These are phyloP conservation scores for Falco peregrinus DNA, from an alignment of 2,797 vertebrate genomes.

Conservation along the genomic window DNA sequence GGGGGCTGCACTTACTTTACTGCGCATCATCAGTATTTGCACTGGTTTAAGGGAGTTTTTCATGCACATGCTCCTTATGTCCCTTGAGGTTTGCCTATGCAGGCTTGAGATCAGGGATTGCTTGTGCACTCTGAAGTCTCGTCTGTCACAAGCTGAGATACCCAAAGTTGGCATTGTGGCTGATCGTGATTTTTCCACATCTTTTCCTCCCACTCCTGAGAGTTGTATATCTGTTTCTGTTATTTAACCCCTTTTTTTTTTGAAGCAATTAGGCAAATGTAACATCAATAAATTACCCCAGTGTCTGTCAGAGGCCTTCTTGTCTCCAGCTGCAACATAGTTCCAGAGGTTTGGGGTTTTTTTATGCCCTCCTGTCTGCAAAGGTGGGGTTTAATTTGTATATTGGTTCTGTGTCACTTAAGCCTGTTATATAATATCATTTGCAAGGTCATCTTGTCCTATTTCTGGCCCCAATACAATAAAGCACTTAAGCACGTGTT, in stretches of 20 bases:
- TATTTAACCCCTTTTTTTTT: conserved; percentile 24
- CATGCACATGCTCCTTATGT: background rate
- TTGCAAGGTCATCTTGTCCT: background rate
- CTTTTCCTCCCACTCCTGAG: conserved; percentile 1
- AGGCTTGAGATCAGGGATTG: background rate
- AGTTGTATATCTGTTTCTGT: conserved; percentile 58
- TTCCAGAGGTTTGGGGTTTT: background rate
- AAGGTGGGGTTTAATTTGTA: background rate
- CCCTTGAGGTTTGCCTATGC: background rate
- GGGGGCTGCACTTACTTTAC: background rate
- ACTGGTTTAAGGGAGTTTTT: background rate
- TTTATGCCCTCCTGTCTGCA: background rate
- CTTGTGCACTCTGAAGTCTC: background rate
- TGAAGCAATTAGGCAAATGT: conserved; percentile 38
- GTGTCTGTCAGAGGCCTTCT: background rate
- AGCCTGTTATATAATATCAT: background rate
- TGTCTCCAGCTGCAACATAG: background rate
- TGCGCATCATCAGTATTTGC: background rate
- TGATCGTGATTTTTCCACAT: conserved; percentile 43
- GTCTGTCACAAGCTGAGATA: conserved; percentile 50
- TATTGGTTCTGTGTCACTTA: background rate
- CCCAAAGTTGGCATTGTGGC: conserved; percentile 31
- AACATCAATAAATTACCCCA: background rate
- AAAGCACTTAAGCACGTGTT: background rate
- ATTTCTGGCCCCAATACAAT: background rate